Conservation (phyloP, 2,797 vertebrate species). For the Astyanax mexicanus region DNA sequence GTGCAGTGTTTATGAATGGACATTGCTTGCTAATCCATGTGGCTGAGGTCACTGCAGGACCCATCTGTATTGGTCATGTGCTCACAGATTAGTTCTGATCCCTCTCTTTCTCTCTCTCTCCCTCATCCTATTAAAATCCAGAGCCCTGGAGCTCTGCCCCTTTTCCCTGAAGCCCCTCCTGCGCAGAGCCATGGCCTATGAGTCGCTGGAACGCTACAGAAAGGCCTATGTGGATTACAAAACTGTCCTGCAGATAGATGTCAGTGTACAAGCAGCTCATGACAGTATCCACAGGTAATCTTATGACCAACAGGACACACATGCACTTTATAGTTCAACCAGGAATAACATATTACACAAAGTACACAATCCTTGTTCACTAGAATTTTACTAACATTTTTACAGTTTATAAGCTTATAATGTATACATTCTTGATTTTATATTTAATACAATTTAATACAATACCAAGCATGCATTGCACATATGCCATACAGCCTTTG, state of each 20-base stretch:
- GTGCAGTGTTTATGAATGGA: constrained; percentile 65
- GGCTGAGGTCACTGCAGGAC: constrained; percentile 30
- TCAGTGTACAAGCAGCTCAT: constrained; percentile 85
- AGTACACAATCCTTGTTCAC: too few species aligned
- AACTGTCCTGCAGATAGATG: constrained; percentile 91
- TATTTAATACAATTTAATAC: too few species aligned
- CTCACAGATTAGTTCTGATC: constrained; percentile 63
- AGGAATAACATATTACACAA: too few species aligned
- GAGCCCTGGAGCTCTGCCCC: constrained; percentile 92
- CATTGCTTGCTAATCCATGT: background rate
- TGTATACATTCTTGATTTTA: too few species aligned
- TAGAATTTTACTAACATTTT: too few species aligned
- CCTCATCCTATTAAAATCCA: constrained; percentile 71
- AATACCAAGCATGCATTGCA: too few species aligned
- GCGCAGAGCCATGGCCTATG: constrained; percentile 90
- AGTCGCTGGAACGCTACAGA: constrained; percentile 90
- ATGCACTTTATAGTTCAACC: background rate
- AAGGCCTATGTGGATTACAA: constrained; percentile 95
- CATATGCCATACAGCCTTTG: too few species aligned
- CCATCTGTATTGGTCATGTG: background rate
- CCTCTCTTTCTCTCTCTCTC: constrained; percentile 55
- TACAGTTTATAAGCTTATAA: too few species aligned
- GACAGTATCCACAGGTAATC: constrained; percentile 85
- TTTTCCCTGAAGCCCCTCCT: constrained; percentile 92
- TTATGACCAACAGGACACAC: background rate